Base-by-base conservation (phyloP, 1,140 invertebrate genomes). In the Drosophila oshimai region DNA sequence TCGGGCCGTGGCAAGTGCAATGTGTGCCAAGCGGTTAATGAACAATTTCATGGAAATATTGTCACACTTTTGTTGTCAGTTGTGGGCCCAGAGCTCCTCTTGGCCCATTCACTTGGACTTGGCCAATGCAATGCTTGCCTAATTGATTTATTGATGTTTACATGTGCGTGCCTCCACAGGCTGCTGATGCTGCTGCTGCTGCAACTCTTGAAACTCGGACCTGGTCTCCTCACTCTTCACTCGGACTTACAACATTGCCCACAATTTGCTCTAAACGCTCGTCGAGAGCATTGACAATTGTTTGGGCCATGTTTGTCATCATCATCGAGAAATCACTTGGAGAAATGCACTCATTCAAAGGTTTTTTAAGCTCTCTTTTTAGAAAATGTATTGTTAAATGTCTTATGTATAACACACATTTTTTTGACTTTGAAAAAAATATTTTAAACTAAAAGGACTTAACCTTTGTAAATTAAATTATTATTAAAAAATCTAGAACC, bases 21-120 rank as follows among this genome's bases (percentile, higher is more conserved):
- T 86, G 81, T 86, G 81, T 86, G 81, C 81, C 81, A 87, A 86
- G 81, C 76, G 81, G 81, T 87, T 86, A 86, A 86, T 86, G 81
- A 87, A 86, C 81, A 86, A 86, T 86, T 86, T 86, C 81, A 86
- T 87, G 81, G 81, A 86, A 86, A 86, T 87, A 87, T 87, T 86
- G 81, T 87, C 81, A 86, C 81, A 86, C 81, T 86, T 86, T 87
- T 86, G 81, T 87, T 58, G 53, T 64, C 13, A 42, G 24, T 12
- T 51, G 36, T 22, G 39, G 29, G 6, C 24, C 26, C 22, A 33
- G 46, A n/a, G 18, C 51, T 53, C 18, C 22, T 45, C 28, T 34
- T 17, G 44, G 71, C 22, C 50, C 77, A 81, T 77, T 81, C 78
- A 81, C 77, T 73, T 77, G 73, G 80, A 62, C n/a, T n/a, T n/a